These are phyloP conservation scores for Polylopha cassiicola DNA, from an alignment of 2,888 invertebrate genomes.

Conservation along the genomic window DNA sequence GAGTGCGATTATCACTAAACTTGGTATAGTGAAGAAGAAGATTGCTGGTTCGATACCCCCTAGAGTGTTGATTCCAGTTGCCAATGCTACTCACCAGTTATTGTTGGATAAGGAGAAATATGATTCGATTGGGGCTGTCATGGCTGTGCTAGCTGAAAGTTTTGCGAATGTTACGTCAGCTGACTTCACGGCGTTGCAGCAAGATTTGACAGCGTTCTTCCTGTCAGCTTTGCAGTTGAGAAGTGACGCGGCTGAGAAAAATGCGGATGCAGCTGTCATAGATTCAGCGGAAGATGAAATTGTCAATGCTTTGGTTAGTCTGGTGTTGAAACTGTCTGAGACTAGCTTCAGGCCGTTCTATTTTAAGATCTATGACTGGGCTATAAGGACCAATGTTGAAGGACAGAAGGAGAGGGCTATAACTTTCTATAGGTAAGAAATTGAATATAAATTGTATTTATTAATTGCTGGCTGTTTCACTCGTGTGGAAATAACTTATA, in stretches of 20 bases:
- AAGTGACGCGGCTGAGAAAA: conserved; percentile 62
- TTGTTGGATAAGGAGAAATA: conserved; percentile 79
- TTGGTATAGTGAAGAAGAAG: conserved; percentile 80
- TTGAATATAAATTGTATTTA: conserved; percentile 1
- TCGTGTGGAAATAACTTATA: too few relatives aligned
- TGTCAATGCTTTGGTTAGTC: conserved; percentile 85
- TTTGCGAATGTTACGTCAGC: conserved; percentile 79
- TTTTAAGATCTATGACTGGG: conserved; percentile 92
- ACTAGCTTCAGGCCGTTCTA: conserved; percentile 92
- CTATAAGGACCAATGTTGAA: conserved; percentile 78
- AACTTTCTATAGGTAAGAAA: conserved; percentile 85
- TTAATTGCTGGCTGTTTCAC: too few relatives aligned
- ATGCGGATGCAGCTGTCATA: conserved; percentile 55
- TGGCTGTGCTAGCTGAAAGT: conserved; percentile 86
- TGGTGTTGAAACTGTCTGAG: conserved; percentile 93
- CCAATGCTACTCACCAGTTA: conserved; percentile 79
- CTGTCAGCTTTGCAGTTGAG: conserved; percentile 83
- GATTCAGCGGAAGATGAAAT: conserved; percentile 83
- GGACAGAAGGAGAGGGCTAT: conserved; percentile 81
- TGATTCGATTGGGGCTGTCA: conserved; percentile 81
- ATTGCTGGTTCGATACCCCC: conserved; percentile 82
- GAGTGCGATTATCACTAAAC: conserved; percentile 73
- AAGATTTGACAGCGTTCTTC: conserved; percentile 85
- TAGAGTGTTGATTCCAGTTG: conserved; percentile 86
- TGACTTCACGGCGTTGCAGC: conserved; percentile 81